Evolutionary conservation across 2,888 invertebrate genomes (phyloP).

Genomic region (Gryllus longicercus): DNA sequence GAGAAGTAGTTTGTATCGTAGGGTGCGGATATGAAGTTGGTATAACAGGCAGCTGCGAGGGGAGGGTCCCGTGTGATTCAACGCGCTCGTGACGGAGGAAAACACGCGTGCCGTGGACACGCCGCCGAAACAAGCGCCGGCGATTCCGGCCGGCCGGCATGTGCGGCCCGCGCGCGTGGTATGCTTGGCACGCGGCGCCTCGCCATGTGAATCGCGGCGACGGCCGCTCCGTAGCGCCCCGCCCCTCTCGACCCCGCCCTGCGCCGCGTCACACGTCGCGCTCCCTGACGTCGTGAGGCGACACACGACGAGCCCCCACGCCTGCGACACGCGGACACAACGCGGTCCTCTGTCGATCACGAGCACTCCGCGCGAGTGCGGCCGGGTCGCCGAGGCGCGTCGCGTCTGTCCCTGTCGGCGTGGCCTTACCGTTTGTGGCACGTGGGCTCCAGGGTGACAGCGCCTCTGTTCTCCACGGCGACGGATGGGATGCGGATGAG

Average conservation of each 20-base stretch:
- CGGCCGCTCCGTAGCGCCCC: not conserved
- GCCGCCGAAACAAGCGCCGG: not conserved
- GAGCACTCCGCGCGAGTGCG: not conserved
- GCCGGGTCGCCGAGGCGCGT: not conserved
- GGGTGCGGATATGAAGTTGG: too few species aligned
- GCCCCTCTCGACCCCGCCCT: not conserved
- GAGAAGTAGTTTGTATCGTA: too few species aligned
- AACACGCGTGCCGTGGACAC: not conserved
- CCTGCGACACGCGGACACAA: too few species aligned
- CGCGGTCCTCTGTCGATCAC: constrained; percentile 18
- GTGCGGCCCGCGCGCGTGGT: not conserved
- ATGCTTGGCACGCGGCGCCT: not conserved
- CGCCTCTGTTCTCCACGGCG: constrained; percentile 45
- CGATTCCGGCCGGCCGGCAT: not conserved
- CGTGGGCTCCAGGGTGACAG: constrained; percentile 48
- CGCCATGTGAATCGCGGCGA: not conserved
- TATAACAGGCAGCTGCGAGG: too few species aligned
- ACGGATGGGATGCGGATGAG: constrained; percentile 41
- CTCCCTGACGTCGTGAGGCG: too few species aligned
- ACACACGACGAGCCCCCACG: too few species aligned
- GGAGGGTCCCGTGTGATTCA: too few species aligned
- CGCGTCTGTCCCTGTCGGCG: constrained; percentile 5
- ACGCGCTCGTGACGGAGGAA: not conserved
- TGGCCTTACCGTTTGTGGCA: constrained; percentile 46
- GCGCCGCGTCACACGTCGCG: not conserved